Base-by-base conservation (phyloP, 2,797 vertebrate genomes). In the Cossypha niveicapilla region DNA sequence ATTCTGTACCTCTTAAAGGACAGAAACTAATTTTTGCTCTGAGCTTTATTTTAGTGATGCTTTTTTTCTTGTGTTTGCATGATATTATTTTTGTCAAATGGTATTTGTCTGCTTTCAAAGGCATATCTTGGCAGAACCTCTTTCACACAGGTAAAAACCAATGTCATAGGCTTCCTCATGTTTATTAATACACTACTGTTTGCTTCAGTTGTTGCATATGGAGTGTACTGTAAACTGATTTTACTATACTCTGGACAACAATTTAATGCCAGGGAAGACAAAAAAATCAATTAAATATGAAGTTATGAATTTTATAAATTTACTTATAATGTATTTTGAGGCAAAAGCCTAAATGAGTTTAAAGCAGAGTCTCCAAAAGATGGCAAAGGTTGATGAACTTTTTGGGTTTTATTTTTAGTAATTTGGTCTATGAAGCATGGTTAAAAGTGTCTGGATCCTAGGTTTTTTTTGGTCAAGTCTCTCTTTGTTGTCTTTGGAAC, bases 71-170 rank as follows among this genome's bases (percentile, higher is more conserved):
- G 42, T 92, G 96, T 89, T 93, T 94, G n/a, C 14, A 35, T 14
- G 28, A 11, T 68, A 51, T 78, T 95, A 14, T 82, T 94, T 93
- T 83, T 91, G 44, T 88, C 71, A 80, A 81, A 86, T 62, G 45
- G 12, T n/a, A 7, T 92, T 35, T 51, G 8, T 90, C 42, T 94
- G 8, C 56, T 90, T 96, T 95, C 84, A 87, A 93, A 94, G 30
- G 10, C 44, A 81, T 85, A 70, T 5, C 32, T 85, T 47, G 47
- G 25, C 18, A 77, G 53, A 90, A 92, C 3, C 7, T 34, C 18
- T 92, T 85, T 88, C 34, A 42, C 2, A 2, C 25, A 37, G 7
- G n/a, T 67, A 53, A 77, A 85, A 79, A 27, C 2, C 9, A 82
- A 23, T 76, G 32, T 70, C 25, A 61, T 27, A 45, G 8, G 15